phyloP scores from a whole-genome alignment of 2,888 invertebrate species.

The Empis stercorea region DNA sequence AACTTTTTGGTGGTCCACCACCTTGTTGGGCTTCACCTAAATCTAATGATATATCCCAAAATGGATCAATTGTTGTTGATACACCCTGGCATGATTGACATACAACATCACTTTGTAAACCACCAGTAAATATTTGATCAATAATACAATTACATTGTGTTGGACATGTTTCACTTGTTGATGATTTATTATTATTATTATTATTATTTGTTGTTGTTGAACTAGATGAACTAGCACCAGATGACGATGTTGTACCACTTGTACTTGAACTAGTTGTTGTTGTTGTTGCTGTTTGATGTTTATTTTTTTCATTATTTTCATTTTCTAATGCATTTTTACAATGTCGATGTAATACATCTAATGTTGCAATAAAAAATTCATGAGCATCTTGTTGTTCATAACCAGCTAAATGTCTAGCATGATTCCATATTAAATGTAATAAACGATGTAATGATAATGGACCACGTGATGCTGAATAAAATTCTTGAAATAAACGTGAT shows the following conservation, averaged over 20 bases:
- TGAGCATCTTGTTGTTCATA: conserved; percentile 98
- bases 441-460: conserved; percentile 82
- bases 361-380: conserved; percentile 93
- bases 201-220: conserved; percentile 3
- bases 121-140: conserved; percentile 93
- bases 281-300: conserved; percentile 13
- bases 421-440: conserved; percentile 92
- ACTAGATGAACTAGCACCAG: neutral
- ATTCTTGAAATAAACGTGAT: conserved; percentile 82
- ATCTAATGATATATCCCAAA: conserved; percentile 95
- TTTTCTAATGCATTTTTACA: conserved; percentile 42
- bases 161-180: conserved; percentile 16
- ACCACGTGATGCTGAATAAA: conserved; percentile 80
- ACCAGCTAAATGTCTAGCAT: conserved; percentile 85
- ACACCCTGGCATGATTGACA: conserved; percentile 90
- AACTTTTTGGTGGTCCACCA: conserved; percentile 52
- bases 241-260: neutral
- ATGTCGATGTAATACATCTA: conserved; percentile 84
- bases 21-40: conserved; percentile 48
- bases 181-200: conserved; percentile 7
- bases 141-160: conserved; percentile 85
- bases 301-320: conserved; percentile 19
- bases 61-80: conserved; percentile 94
- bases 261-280: neutral
- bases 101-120: conserved; percentile 90